A percentile compares a stretch with the other conserved stretches of the same genome.
These are phyloP conservation scores for Thryonomys swinderianus DNA, from an alignment of 2,113 vertebrate species.

Conservation along the genomic window DNA sequence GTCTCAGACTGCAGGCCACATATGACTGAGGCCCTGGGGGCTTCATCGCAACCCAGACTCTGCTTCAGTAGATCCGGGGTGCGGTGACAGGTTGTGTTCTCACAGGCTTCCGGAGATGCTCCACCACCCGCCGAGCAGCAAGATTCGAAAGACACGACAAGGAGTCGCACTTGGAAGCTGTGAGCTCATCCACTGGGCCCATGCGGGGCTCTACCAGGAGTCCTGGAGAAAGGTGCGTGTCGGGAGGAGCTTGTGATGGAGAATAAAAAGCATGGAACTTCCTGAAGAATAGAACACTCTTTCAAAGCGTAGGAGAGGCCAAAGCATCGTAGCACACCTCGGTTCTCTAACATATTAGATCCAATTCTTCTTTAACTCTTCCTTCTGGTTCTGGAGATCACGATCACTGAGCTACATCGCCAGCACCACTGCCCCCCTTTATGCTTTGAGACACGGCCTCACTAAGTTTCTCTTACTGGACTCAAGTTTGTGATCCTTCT, in stretches of 20 bases:
- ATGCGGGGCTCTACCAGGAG: not conserved
- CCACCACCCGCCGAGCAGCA: not conserved
- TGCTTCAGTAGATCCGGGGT: not conserved
- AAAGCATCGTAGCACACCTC: not conserved
- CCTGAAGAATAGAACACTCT: not conserved
- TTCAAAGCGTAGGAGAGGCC: not conserved
- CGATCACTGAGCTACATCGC: not conserved
- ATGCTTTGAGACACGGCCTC: not conserved
- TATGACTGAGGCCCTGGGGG: not conserved
- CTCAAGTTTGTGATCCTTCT: not conserved
- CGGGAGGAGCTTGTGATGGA: not conserved
- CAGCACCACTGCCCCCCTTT: not conserved
- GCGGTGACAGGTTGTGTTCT: not conserved
- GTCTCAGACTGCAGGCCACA: not conserved
- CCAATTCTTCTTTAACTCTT: not conserved
- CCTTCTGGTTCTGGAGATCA: not conserved
- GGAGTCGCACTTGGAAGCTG: not conserved
- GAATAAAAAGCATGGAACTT: not conserved
- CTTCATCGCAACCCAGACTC: slow-evolving; percentile 25
- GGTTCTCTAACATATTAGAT: not conserved
- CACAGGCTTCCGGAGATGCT: not conserved
- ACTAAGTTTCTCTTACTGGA: not conserved
- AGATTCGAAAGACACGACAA: not conserved
- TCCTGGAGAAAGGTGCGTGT: not conserved
- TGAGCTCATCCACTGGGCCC: not conserved